Evolutionary conservation across 2,888 invertebrate species (phyloP), one percentile per base, ranked within the genome.

Genomic region (Stramonita haemastoma): DNA sequence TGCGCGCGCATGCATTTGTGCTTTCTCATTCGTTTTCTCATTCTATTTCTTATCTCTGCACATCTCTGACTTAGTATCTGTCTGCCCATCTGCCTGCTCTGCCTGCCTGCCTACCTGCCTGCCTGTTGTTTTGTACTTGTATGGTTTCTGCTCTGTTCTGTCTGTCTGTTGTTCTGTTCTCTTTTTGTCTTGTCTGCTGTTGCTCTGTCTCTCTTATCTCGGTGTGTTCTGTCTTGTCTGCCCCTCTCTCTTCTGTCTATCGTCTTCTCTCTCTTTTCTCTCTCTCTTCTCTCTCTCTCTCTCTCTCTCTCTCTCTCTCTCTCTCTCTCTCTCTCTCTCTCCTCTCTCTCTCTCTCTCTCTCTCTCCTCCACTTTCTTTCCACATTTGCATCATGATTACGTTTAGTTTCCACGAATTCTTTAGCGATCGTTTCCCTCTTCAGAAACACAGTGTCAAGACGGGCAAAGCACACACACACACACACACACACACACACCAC

Each of bases 391-490:
- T 73, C 34, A 34, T 79, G 77, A 32, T 79, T 79, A 79, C 77
- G 77, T 22, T 60, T 60, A 60, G 13, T 60, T 46, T 46, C 26
- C 81, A 83, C 11, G 36, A 83, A 36, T 36, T 66, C 66, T 13
- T 66, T 6, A 26, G 46, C 5, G 8, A 29, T 22, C 81, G 26
- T n/a, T 83, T 46, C 1, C 11, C 81, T 36, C 36, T 26, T 36
- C 46, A 26, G 11, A 36, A 36, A 46, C 19, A 4, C 84, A 46
- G 66, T 85, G 89, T 66, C 32, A 66, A 77, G 77, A 56, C 60
- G 73, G 6, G 89, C 66, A 22, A 29, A n/a, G 79, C 66, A 85
- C 87, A 87, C 86, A 19, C 60, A n/a, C n/a, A n/a, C n/a, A n/a
- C n/a, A n/a, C n/a, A n/a, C n/a, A n/a, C n/a, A n/a, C n/a, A n/a